These are phyloP conservation scores for Rhabdophis nuchalis DNA, from an alignment of 2,797 vertebrate genomes.

Conservation along the genomic window DNA sequence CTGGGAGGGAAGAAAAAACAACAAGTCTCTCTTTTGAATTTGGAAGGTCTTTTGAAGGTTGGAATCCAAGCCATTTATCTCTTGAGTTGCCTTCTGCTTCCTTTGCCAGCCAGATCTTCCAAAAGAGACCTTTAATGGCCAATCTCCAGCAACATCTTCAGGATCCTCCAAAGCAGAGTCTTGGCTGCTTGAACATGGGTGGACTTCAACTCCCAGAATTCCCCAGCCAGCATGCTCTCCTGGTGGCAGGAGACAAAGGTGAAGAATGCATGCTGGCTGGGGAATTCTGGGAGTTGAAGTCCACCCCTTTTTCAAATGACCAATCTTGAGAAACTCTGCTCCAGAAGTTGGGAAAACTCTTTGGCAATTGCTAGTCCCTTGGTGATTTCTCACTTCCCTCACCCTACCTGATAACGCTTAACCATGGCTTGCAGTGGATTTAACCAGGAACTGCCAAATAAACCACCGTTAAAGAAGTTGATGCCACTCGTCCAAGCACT, in stretches of 20 bases:
- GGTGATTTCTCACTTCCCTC: not conserved
- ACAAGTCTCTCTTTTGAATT: not conserved
- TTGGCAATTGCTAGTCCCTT: not conserved
- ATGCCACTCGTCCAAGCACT: not conserved
- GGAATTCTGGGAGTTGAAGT: not conserved
- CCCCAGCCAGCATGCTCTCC: not conserved
- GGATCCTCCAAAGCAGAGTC: not conserved
- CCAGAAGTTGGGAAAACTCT: not conserved
- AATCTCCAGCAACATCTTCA: not conserved
- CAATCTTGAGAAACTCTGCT: not conserved
- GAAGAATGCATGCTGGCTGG: not conserved
- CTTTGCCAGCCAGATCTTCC: not conserved
- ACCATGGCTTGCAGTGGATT: not conserved
- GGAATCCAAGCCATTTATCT: not conserved
- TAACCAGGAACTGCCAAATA: not conserved
- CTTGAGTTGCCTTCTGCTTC: not conserved
- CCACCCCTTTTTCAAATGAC: not conserved
- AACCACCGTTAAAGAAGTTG: not conserved
- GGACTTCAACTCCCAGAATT: not conserved
- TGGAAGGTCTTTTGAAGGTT: not conserved
- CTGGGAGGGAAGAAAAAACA: not conserved
- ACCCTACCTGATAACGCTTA: not conserved
- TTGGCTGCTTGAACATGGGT: not conserved
- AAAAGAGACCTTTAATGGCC: not conserved
- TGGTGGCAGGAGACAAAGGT: not conserved